Evolutionary conservation across 2,888 invertebrate genomes (phyloP).

Genomic region (Catocala fraxini): DNA sequence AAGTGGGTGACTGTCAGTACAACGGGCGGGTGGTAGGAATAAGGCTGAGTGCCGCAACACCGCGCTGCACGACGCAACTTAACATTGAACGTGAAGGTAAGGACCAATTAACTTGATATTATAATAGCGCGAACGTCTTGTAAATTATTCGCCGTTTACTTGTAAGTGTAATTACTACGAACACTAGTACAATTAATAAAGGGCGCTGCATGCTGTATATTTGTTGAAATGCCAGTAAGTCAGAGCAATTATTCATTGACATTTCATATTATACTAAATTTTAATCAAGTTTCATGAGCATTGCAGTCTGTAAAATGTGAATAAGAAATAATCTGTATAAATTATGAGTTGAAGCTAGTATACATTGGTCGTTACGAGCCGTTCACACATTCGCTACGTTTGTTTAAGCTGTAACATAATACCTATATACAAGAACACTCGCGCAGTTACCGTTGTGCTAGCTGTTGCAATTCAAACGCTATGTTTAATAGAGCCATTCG

Average conservation of each 20-base stretch:
- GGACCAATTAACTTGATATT: slow-evolving; percentile 73
- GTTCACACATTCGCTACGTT: slow-evolving; percentile 12
- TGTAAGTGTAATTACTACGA: slow-evolving; percentile 33
- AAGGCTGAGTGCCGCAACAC: slow-evolving; percentile 59
- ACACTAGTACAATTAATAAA: slow-evolving; percentile 19
- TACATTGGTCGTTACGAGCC: slow-evolving; percentile 12
- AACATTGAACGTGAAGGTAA: slow-evolving; percentile 82
- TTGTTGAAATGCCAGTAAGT: slow-evolving; percentile 17
- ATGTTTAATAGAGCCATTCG: slow-evolving; percentile 8
- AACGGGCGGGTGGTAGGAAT: slow-evolving; percentile 59
- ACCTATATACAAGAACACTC: slow-evolving; percentile 5
- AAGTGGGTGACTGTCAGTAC: slow-evolving; percentile 78
- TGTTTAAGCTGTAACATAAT: slow-evolving; percentile 6
- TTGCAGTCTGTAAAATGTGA: not conserved
- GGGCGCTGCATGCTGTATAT: slow-evolving; percentile 7
- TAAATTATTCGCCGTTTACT: slow-evolving; percentile 53
- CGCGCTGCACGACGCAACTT: slow-evolving; percentile 63
- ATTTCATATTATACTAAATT: slow-evolving; percentile 5
- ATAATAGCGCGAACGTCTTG: slow-evolving; percentile 58
- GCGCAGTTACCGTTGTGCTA: not conserved
- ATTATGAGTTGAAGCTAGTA: not conserved
- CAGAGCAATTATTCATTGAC: slow-evolving; percentile 20
- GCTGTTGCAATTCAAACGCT: slow-evolving; percentile 17
- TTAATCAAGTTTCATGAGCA: slow-evolving; percentile 5
- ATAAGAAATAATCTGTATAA: slow-evolving; percentile 3